phyloP scores from a whole-genome alignment of 2,113 vertebrate genomes.

The Psittacara wagleri region DNA sequence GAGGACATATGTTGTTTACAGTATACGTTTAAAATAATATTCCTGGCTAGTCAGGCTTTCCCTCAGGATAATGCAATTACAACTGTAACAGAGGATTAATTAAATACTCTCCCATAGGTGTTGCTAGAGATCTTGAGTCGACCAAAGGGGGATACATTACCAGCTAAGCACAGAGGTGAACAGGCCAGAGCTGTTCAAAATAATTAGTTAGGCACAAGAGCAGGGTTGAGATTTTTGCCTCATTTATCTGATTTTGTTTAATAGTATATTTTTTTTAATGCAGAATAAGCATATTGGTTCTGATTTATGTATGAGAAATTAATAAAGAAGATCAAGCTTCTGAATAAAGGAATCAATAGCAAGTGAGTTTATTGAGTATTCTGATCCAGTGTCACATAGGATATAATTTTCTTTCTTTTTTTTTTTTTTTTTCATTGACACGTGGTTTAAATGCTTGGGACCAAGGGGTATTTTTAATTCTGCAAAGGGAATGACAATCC shows the following conservation, averaged over 20 bases:
- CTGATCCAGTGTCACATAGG: neutral
- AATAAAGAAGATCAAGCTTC: neutral
- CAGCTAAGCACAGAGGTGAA: conserved; percentile 75
- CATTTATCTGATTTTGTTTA: conserved; percentile 72
- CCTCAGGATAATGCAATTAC: conserved; percentile 87
- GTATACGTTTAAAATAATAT: conserved; percentile 91
- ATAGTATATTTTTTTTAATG: conserved; percentile 56
- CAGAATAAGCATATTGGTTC: neutral
- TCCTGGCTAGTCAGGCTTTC: conserved; percentile 80
- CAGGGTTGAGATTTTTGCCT: conserved; percentile 58
- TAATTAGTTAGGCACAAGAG: conserved; percentile 70
- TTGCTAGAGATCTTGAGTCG: conserved; percentile 75
- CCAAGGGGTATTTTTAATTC: neutral
- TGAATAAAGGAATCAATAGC: conserved; percentile 40
- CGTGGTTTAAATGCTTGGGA: neutral
- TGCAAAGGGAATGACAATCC: neutral
- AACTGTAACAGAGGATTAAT: conserved; percentile 97
- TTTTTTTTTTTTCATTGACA: neutral
- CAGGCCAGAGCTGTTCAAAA: conserved; percentile 68
- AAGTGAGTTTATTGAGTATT: conserved; percentile 31
- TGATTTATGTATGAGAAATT: conserved; percentile 42
- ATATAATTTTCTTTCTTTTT: neutral
- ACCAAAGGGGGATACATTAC: conserved; percentile 80
- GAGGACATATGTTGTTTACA: conserved; percentile 89
- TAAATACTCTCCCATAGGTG: conserved; percentile 86